A percentile compares a stretch with the other conserved stretches of the same genome.
phyloP scores from a whole-genome alignment of 2,888 invertebrate species.

The Euspilapteryx auroguttella region DNA sequence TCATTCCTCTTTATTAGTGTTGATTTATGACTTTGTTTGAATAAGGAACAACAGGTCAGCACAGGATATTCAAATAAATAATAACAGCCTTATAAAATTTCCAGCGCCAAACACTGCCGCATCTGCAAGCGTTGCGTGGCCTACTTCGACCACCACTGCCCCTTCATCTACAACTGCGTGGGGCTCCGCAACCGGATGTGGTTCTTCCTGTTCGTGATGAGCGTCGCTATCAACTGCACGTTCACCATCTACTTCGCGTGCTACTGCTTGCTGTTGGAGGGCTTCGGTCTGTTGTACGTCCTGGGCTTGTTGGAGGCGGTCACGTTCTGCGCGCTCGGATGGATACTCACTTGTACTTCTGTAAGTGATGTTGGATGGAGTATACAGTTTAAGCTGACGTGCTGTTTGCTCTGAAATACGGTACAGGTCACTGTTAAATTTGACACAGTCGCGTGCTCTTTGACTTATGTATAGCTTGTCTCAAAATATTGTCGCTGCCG shows the following conservation, averaged over 20 bases:
- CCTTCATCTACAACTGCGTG: slow-evolving; percentile 94
- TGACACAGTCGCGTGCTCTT: too few species aligned
- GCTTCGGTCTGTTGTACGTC: slow-evolving; percentile 83
- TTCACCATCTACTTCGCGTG: slow-evolving; percentile 87
- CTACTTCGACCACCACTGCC: slow-evolving; percentile 94
- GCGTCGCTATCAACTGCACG: slow-evolving; percentile 85
- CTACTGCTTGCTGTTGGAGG: slow-evolving; percentile 82
- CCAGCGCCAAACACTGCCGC: slow-evolving; percentile 84
- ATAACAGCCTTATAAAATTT: too few species aligned
- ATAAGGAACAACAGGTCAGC: too few species aligned
- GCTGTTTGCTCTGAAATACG: too few species aligned
- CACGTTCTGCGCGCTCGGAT: slow-evolving; percentile 82
- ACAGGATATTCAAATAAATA: too few species aligned
- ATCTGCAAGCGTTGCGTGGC: slow-evolving; percentile 88
- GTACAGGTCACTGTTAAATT: too few species aligned
- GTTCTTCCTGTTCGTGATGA: slow-evolving; percentile 89
- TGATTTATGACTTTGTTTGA: too few species aligned
- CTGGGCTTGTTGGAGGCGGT: slow-evolving; percentile 80
- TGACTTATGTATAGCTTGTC: too few species aligned
- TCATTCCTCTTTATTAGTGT: too few species aligned
- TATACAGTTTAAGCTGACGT: too few species aligned
- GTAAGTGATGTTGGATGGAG: too few species aligned
- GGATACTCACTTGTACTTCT: slow-evolving; percentile 86
- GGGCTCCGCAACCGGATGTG: slow-evolving; percentile 90
- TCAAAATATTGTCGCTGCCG: too few species aligned